Conservation (phyloP, 2,113 vertebrate species). For the Pluvianellus socialis region DNA sequence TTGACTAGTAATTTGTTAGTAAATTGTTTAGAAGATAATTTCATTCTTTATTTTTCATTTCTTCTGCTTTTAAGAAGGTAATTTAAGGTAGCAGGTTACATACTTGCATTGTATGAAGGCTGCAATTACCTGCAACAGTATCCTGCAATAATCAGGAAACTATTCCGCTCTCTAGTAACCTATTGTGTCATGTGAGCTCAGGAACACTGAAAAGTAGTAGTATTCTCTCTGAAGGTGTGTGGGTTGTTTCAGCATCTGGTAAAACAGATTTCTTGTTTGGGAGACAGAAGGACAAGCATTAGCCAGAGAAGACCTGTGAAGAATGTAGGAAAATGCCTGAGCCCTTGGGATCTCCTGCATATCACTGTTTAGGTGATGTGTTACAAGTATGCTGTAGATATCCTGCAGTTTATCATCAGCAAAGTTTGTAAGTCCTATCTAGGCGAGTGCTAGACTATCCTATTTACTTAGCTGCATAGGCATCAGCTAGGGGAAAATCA, state of each 20-base stretch:
- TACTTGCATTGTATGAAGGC: background rate
- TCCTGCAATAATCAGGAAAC: background rate
- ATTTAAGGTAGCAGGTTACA: background rate
- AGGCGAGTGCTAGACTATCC: background rate
- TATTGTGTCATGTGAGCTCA: accelerated
- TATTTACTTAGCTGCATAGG: background rate
- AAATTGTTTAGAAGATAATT: background rate
- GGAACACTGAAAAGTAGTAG: background rate
- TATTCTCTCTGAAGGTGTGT: background rate
- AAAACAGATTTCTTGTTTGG: background rate
- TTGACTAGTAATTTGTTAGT: background rate
- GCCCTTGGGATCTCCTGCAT: background rate
- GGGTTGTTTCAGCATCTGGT: background rate
- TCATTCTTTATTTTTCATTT: background rate
- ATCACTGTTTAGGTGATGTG: background rate
- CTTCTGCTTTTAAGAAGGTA: background rate
- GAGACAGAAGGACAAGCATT: background rate
- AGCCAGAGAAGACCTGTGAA: background rate
- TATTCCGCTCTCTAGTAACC: background rate
- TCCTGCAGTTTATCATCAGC: background rate
- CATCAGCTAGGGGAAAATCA: background rate
- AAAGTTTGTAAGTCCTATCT: background rate
- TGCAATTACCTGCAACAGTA: background rate
- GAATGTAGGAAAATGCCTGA: background rate
- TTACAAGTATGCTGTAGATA: background rate